These are phyloP conservation scores for Lasioglossum figueresi DNA, from an alignment of 2,888 invertebrate species.

Conservation along the genomic window DNA sequence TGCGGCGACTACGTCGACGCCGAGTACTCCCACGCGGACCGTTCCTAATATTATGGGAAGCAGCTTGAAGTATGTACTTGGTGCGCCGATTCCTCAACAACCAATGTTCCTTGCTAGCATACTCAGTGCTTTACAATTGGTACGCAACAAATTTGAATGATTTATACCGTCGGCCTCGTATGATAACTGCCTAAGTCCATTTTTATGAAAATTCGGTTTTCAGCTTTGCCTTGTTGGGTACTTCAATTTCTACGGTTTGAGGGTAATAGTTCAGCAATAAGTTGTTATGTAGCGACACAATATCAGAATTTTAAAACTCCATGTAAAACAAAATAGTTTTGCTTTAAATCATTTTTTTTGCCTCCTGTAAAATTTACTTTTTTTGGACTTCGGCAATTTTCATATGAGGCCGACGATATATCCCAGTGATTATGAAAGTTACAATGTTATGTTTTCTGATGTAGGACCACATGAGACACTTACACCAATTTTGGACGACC, in stretches of 20 bases:
- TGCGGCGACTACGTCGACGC: slow-evolving; percentile 69
- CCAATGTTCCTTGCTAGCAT: slow-evolving; percentile 93
- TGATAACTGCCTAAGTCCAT: too few relatives aligned
- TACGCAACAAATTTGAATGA: slow-evolving; percentile 41
- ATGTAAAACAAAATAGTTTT: too few relatives aligned
- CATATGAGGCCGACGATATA: not conserved
- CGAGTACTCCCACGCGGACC: slow-evolving; percentile 75
- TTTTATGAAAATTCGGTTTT: too few relatives aligned
- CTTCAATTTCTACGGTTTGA: too few relatives aligned
- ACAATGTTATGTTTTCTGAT: slow-evolving; percentile 1
- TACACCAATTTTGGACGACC: slow-evolving; percentile 93
- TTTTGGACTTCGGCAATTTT: too few relatives aligned
- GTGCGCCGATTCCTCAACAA: slow-evolving; percentile 90
- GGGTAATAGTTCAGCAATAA: too few relatives aligned
- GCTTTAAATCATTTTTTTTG: too few relatives aligned
- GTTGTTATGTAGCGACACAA: too few relatives aligned
- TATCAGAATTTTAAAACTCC: too few relatives aligned
- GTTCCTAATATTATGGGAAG: slow-evolving; percentile 78
- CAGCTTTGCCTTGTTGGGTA: too few relatives aligned
- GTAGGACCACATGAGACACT: slow-evolving; percentile 88
- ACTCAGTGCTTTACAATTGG: slow-evolving; percentile 89
- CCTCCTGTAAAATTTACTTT: too few relatives aligned
- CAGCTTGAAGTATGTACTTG: slow-evolving; percentile 87
- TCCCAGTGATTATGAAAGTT: not conserved
- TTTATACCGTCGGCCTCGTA: not conserved